Percentiles rank a stretch among this genome's conserved stretches.
Evolutionary conservation across 23 tunicate species (phyloP).

Genomic region (Phallusia fumigata): DNA sequence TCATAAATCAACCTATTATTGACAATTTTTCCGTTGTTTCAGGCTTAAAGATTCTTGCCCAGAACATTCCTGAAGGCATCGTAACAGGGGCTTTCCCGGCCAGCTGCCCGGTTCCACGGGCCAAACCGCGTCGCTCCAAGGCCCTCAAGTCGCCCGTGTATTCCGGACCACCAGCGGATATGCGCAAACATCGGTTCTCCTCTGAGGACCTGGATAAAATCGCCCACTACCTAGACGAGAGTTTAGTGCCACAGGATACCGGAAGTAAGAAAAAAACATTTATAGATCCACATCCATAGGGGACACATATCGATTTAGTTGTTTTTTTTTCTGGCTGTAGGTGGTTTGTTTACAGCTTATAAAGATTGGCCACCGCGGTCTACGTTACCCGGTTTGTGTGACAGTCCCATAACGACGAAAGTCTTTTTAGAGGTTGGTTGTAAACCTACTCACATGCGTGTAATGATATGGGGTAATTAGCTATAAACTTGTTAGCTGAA

Average conservation of each 20-base stretch:
- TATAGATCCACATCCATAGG: too few relatives aligned
- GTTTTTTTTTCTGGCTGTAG: too few relatives aligned
- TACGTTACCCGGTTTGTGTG: too few relatives aligned
- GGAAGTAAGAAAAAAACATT: conserved; percentile 89
- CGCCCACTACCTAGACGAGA: conserved; percentile 80
- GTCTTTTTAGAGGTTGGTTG: too few relatives aligned
- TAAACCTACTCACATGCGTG: too few relatives aligned
- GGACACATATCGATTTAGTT: too few relatives aligned
- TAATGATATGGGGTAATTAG: too few relatives aligned
- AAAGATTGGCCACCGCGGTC: too few relatives aligned
- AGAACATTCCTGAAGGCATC: conserved; percentile 92
- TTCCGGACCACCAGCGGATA: conserved; percentile 35
- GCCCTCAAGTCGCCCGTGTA: not conserved
- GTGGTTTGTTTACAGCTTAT: too few relatives aligned
- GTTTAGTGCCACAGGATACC: conserved; percentile 90
- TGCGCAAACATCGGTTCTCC: conserved; percentile 54
- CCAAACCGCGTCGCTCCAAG: conserved; percentile 1
- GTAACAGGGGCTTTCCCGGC: conserved; percentile 79
- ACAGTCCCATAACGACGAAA: too few relatives aligned
- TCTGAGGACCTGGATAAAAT: conserved; percentile 91
- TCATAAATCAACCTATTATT: not conserved
- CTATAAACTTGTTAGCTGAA: too few relatives aligned
- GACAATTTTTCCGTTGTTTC: not conserved
- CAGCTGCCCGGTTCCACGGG: conserved; percentile 48
- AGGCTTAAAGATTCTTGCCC: conserved; percentile 85